Percentiles rank a stretch among this genome's conserved stretches.
Evolutionary conservation across 2,113 vertebrate genomes (phyloP).

Genomic region (Pteruthius melanotis): DNA sequence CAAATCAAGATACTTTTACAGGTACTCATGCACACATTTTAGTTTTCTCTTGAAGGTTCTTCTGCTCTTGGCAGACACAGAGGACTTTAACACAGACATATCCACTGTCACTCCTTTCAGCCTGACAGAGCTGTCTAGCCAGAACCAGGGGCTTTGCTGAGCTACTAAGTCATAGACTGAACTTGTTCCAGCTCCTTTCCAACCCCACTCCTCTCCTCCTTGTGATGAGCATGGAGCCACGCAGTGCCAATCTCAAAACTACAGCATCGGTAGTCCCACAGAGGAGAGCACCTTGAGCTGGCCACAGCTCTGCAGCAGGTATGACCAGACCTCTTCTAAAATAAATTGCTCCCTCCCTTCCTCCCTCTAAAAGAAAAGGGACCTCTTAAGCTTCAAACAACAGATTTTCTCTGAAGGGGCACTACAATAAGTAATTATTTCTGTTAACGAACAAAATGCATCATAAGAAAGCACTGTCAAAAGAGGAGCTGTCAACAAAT

Average conservation of each 20-base stretch:
- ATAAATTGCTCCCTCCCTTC: neutral
- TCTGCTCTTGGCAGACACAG: neutral
- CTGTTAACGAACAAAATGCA: neutral
- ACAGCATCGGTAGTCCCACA: neutral
- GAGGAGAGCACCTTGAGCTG: neutral
- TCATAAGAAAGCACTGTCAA: neutral
- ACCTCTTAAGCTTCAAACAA: neutral
- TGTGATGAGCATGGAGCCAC: rapidly evolving
- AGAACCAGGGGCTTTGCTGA: neutral
- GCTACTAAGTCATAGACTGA: neutral
- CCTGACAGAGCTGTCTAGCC: rapidly evolving
- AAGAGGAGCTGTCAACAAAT: neutral
- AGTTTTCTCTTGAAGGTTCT: neutral
- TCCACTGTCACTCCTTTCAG: neutral
- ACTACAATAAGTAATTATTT: neutral
- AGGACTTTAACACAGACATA: neutral
- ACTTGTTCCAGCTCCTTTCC: neutral
- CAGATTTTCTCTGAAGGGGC: neutral
- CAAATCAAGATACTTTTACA: neutral
- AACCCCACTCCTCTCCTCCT: neutral
- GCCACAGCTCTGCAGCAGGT: neutral
- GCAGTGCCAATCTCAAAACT: neutral
- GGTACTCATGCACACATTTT: neutral
- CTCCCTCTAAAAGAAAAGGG: neutral
- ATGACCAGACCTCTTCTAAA: neutral